Evolutionary conservation across 2,888 invertebrate genomes (phyloP).

Genomic region (Andrena hattorfiana): DNA sequence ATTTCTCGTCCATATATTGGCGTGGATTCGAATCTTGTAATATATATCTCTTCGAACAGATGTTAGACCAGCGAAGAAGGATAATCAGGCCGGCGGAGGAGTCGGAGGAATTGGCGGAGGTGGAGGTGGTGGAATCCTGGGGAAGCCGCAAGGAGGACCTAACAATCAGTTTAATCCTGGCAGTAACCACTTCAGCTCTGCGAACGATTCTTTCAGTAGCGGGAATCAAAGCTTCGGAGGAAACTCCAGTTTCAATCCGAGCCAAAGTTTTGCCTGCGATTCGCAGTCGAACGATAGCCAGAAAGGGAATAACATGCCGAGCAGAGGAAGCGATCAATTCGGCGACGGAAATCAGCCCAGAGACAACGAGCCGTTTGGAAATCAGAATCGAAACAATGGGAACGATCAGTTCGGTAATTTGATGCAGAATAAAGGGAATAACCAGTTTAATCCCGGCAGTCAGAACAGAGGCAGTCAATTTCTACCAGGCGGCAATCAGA

Average conservation of each 20-base stretch:
- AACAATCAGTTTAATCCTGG: conserved; percentile 70
- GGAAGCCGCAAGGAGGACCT: conserved; percentile 78
- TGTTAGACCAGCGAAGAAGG: conserved; percentile 83
- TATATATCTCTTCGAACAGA: conserved; percentile 69
- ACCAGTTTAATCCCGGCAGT: conserved; percentile 64
- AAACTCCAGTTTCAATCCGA: conserved; percentile 72
- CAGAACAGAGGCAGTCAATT: conserved; percentile 71
- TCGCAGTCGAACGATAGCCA: conserved; percentile 49
- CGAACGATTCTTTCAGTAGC: conserved; percentile 75
- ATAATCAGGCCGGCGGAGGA: conserved; percentile 67
- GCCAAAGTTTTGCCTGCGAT: conserved; percentile 62
- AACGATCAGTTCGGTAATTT: conserved; percentile 71
- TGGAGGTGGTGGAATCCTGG: conserved; percentile 53
- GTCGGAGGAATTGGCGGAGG: conserved; percentile 50
- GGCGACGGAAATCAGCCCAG: conserved; percentile 54
- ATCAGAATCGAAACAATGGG: conserved; percentile 65
- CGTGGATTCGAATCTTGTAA: not conserved
- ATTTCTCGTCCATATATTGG: not conserved
- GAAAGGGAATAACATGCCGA: conserved; percentile 41
- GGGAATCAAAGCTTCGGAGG: conserved; percentile 75
- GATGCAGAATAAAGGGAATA: conserved; percentile 65
- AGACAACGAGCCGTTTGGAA: conserved; percentile 67
- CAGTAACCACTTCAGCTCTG: conserved; percentile 72
- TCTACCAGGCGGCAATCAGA: conserved; percentile 66
- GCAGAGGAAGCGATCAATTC: conserved; percentile 66